phyloP scores from a whole-genome alignment of 2,888 invertebrate genomes.

The Machimus atricapillus region DNA sequence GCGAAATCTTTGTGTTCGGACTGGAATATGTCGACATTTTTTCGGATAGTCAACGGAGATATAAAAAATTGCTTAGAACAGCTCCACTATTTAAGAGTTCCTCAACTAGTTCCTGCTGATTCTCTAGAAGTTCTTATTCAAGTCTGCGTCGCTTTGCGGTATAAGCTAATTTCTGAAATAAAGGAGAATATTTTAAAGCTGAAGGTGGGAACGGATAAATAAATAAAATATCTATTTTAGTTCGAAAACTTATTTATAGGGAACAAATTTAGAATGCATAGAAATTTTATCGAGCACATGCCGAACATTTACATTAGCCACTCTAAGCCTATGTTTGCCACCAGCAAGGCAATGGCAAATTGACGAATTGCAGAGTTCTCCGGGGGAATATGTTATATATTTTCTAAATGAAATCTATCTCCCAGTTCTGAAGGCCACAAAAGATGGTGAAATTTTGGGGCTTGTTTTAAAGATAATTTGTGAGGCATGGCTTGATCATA shows the following conservation, averaged over 20 bases:
- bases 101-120: constrained; percentile 63
- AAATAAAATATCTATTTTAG: background rate
- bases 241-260: constrained; percentile 62
- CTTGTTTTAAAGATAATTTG: constrained; percentile 83
- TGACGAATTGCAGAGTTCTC: constrained; percentile 62
- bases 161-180: constrained; percentile 81
- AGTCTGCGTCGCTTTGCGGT: constrained; percentile 81
- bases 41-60: constrained; percentile 72
- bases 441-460: constrained; percentile 75
- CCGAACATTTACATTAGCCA: constrained; percentile 78
- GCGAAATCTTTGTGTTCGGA: constrained; percentile 74
- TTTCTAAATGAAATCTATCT: constrained; percentile 77
- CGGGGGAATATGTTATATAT: constrained; percentile 73
- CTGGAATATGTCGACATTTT: constrained; percentile 80
- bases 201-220: constrained; percentile 66
- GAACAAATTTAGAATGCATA: constrained; percentile 75
- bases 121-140: constrained; percentile 76
- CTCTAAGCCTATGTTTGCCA: constrained; percentile 84
- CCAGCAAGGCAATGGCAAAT: constrained; percentile 71
- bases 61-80: constrained; percentile 70
- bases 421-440: constrained; percentile 79
- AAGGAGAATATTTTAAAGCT: constrained; percentile 76
- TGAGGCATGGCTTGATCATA: constrained; percentile 87
- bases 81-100: constrained; percentile 65
- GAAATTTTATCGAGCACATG: constrained; percentile 77